Evolutionary conservation across 2,113 vertebrate species (phyloP).

Genomic region (Charina bottae): DNA sequence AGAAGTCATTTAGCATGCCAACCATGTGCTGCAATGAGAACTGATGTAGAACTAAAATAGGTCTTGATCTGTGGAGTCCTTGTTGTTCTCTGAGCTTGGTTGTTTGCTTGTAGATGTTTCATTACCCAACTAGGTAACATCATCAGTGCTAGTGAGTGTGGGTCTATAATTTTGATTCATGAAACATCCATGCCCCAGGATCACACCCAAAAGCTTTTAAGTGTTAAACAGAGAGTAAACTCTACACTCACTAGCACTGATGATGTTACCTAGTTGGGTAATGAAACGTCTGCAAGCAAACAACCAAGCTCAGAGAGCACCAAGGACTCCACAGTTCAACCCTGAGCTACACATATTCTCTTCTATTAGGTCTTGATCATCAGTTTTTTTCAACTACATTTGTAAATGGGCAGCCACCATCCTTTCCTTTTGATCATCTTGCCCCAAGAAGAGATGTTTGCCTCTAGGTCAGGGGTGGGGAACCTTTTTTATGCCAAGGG

Average conservation of each 20-base stretch:
- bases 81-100: no score
- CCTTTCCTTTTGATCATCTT: background rate
- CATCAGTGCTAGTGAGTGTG: constrained; percentile 16
- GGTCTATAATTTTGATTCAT: constrained; percentile 77
- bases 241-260: no score
- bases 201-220: constrained; percentile 75
- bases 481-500: no score
- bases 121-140: no score
- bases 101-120: no score
- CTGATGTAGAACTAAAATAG: background rate
- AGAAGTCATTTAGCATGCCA: background rate
- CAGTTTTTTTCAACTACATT: background rate
- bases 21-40: background rate
- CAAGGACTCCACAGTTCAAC: no score
- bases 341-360: no score
- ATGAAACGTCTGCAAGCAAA: no score
- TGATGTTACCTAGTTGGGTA: no score
- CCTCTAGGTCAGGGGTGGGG: no score
- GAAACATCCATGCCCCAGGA: constrained; percentile 73
- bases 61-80: background rate
- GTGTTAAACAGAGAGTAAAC: background rate
- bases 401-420: background rate
- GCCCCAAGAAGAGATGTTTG: background rate
- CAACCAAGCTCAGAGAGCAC: no score
- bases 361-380: background rate